Percentiles rank a stretch among this genome's conserved stretches.
phyloP scores from a whole-genome alignment of 53 echinoderm and acorn worm genomes.

The Paelopatides confundens region DNA sequence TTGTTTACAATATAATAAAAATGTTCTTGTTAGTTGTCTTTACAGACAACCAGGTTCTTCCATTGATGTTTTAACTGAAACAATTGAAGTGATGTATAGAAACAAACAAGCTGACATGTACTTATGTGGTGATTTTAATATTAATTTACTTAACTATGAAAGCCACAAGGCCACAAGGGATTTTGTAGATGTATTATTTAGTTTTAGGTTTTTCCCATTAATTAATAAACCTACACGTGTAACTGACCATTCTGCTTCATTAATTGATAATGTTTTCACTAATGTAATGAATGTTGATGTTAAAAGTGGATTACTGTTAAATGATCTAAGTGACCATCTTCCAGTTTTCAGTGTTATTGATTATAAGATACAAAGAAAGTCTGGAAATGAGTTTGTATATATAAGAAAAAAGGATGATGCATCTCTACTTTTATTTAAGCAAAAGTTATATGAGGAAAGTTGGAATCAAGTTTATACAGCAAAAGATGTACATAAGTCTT shows the following conservation, averaged over 20 bases:
- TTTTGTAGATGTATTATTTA: conserved; percentile 43
- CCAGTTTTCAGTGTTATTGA: conserved; percentile 2
- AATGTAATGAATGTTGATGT: conserved; percentile 41
- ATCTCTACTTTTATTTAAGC: neutral
- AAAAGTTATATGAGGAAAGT: neutral
- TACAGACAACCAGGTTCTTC: conserved; percentile 31
- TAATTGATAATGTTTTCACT: conserved; percentile 50
- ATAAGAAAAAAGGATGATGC: conserved; percentile 19
- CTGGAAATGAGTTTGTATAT: neutral
- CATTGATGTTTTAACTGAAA: conserved; percentile 2
- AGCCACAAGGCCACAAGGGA: conserved; percentile 29
- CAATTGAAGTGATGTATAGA: conserved; percentile 28
- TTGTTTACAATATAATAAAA: conserved; percentile 1
- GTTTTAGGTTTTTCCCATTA: conserved; percentile 8
- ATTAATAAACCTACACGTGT: conserved; percentile 42
- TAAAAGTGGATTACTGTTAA: neutral
- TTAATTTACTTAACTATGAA: conserved; percentile 45
- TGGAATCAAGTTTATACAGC: conserved; percentile 20
- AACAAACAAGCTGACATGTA: conserved; percentile 42
- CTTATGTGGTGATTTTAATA: conserved; percentile 53
- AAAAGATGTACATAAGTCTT: conserved; percentile 25
- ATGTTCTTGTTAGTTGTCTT: conserved; percentile 22
- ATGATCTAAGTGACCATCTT: conserved; percentile 36
- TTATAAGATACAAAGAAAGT: neutral
- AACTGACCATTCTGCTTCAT: conserved; percentile 8